phyloP scores from a whole-genome alignment of 2,113 vertebrate species.

The Microcebus ravelobensis region DNA sequence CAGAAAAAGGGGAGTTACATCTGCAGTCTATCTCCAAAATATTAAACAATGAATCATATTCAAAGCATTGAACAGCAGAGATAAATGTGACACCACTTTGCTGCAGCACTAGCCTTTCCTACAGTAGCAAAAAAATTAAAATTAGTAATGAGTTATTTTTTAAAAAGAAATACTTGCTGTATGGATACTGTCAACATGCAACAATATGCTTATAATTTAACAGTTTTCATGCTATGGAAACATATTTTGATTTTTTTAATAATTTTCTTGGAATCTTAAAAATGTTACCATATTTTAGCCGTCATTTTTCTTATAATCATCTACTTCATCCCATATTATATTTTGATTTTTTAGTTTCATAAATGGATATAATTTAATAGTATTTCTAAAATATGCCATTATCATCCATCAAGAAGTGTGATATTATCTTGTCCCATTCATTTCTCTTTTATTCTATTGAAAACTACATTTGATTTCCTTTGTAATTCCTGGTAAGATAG shows the following conservation, averaged over 20 bases:
- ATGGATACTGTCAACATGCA: not conserved
- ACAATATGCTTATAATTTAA: slow-evolving; percentile 41
- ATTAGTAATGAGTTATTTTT: slow-evolving; percentile 32
- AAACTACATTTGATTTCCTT: slow-evolving; percentile 78
- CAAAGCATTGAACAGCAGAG: slow-evolving; percentile 34
- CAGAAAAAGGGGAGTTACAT: slow-evolving; percentile 22
- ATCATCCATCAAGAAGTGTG: slow-evolving; percentile 73
- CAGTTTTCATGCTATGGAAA: not conserved
- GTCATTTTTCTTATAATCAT: slow-evolving; percentile 54
- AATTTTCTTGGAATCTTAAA: slow-evolving; percentile 57
- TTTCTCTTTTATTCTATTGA: slow-evolving; percentile 66
- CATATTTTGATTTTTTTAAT: not conserved
- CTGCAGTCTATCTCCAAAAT: not conserved
- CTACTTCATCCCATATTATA: slow-evolving; percentile 50
- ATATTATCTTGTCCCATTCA: slow-evolving; percentile 67
- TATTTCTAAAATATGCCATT: slow-evolving; percentile 45
- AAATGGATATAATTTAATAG: slow-evolving; percentile 71
- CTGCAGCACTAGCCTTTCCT: not conserved
- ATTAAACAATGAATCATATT: slow-evolving; percentile 48
- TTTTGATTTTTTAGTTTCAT: slow-evolving; percentile 70
- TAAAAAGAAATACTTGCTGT: not conserved
- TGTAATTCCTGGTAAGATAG: slow-evolving; percentile 64
- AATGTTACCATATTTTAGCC: slow-evolving; percentile 44
- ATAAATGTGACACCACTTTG: slow-evolving; percentile 39
- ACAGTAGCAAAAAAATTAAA: not conserved